Evolutionary conservation across 2,113 vertebrate genomes (phyloP), one percentile per base, ranked within the genome.

Genomic region (Pungitius pungitius): DNA sequence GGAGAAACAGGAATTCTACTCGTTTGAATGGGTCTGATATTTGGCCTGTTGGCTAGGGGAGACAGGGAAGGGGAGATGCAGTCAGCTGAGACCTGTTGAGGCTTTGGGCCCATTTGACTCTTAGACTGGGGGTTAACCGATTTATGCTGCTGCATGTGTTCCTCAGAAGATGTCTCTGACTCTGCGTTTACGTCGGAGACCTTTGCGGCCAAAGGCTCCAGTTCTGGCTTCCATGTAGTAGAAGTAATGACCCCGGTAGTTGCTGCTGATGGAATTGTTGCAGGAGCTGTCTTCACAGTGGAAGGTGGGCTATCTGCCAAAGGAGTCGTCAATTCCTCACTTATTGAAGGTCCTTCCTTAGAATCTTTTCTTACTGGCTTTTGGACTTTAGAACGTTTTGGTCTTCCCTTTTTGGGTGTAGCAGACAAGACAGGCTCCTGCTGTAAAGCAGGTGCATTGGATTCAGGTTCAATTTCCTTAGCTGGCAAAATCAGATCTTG

Each of bases 371-470:
- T 96, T 80, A 84, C 89, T 0, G 83, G 92, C 82, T 95, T 98
- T 77, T 84, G 90, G 18, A n/a, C 73, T 86, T 95, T 96, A 9
- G 90, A 85, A 3, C 93, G 94, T 70, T 96, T 99, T 65, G 94
- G 93, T 57, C 94, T 95, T 56, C 94, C 92, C 78, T 95, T 98
- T 69, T 94, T 95, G 27, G 90, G 82, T 1, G 94, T 93, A 11
- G 94, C 93, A 40, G 80, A 55, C 35, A 88, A 79, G 87, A 92
- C 26, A 35, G 83, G 63, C 59, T 94, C 94, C 80, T 95, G 95
- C 40, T 93, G 95, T 85, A 86, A 81, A 39, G 92, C 74, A 20
- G 93, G 87, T 22, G 89, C 78, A 0, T 87, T 94, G 47, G 89
- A 80, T 65, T 85, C 91, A 56, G 87, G 82, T 49, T 94, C 94